phyloP scores from a whole-genome alignment of 2,888 invertebrate genomes.

The Rhopalosiphum nymphaeae region DNA sequence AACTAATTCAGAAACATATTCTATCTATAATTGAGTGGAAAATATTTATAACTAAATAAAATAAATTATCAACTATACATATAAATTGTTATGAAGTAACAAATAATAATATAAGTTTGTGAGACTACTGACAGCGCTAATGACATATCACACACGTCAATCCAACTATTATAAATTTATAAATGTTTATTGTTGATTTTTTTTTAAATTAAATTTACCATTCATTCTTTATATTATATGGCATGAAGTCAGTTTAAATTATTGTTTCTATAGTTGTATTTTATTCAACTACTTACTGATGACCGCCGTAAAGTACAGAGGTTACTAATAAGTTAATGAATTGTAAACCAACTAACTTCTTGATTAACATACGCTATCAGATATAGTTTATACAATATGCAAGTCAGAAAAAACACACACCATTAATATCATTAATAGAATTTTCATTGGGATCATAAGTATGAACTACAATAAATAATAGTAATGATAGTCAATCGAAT shows the following conservation, averaged over 20 bases:
- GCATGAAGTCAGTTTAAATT: neutral
- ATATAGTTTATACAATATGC: neutral
- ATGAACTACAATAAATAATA: neutral
- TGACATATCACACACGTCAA: neutral
- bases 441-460: neutral
- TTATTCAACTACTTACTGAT: neutral
- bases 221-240: neutral
- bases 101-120: neutral
- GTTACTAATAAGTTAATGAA: neutral
- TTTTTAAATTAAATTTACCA: neutral
- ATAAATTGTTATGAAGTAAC: neutral
- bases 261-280: neutral
- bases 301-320: neutral
- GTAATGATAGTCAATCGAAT: neutral
- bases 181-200: neutral
- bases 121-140: neutral
- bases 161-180: neutral
- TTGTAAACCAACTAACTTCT: neutral
- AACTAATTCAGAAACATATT: neutral
- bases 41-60: neutral
- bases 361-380: neutral
- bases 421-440: neutral
- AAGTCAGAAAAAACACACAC: neutral
- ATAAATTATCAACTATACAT: neutral
- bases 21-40: too few relatives aligned